A percentile compares a stretch with the other conserved stretches of the same genome.
Conservation (phyloP, 2,113 vertebrate species). For the Egretta garzetta region DNA sequence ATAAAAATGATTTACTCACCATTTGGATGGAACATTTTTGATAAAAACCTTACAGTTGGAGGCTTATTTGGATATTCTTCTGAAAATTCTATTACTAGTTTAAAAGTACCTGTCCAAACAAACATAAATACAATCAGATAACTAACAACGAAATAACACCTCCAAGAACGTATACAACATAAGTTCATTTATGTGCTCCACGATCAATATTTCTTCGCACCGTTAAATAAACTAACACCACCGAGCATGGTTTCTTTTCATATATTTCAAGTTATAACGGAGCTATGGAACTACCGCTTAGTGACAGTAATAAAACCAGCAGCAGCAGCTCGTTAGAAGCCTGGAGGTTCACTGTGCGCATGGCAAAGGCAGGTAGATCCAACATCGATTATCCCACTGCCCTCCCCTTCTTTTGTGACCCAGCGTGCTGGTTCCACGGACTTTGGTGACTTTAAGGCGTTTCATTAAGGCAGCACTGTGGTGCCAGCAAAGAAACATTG, state of each 20-base stretch:
- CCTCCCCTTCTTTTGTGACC: neutral
- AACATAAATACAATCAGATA: neutral
- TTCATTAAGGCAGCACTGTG: neutral
- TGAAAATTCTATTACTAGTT: slow-evolving; percentile 99
- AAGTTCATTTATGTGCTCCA: neutral
- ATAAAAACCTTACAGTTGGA: slow-evolving; percentile 97
- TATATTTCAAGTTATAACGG: neutral
- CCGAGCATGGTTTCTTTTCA: neutral
- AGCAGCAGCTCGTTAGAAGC: neutral
- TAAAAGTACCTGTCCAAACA: slow-evolving; percentile 91
- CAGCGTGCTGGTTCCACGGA: neutral
- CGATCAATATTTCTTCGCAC: neutral
- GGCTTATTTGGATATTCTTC: slow-evolving; percentile 99
- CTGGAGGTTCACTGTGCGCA: neutral
- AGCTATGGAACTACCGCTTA: neutral
- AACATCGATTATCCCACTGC: neutral
- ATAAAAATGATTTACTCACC: slow-evolving; percentile 79
- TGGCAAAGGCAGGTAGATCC: neutral
- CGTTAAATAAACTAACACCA: neutral
- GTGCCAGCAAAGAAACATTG: neutral
- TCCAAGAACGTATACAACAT: neutral
- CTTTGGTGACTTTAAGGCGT: neutral
- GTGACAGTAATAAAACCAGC: neutral
- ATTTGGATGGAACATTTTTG: slow-evolving; percentile 99
- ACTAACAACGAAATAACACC: neutral